Evolutionary conservation across 2,888 invertebrate species (phyloP).

Genomic region (Allacma fusca): DNA sequence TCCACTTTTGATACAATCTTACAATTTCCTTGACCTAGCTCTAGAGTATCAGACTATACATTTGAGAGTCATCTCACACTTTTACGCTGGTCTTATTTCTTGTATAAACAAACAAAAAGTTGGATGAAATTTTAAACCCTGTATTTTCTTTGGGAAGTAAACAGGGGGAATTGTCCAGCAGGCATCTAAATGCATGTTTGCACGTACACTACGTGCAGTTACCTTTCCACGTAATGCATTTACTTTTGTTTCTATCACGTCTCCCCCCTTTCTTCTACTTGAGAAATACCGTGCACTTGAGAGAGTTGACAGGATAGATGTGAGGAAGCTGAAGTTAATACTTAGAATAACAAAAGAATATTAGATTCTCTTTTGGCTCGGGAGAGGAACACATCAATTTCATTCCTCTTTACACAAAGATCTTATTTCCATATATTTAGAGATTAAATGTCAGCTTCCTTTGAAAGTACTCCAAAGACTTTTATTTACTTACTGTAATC

Average conservation of each 20-base stretch:
- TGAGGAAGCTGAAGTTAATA: background rate
- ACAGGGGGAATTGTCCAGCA: too few relatives aligned
- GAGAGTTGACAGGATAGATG: background rate
- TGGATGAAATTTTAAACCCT: constrained; percentile 1
- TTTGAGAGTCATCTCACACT: background rate
- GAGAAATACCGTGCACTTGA: too few relatives aligned
- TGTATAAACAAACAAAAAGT: background rate
- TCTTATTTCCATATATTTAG: background rate
- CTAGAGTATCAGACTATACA: background rate
- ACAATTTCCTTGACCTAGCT: constrained; percentile 8
- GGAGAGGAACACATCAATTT: background rate
- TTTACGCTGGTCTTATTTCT: background rate
- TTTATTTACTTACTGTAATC: background rate
- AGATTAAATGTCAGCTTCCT: background rate
- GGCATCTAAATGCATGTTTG: too few relatives aligned
- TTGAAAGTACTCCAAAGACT: background rate
- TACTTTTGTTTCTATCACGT: too few relatives aligned
- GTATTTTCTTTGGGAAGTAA: background rate
- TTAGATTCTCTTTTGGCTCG: constrained; percentile 6
- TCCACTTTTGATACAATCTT: constrained; percentile 3
- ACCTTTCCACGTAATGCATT: background rate
- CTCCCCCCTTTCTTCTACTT: too few relatives aligned
- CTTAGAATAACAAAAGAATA: constrained; percentile 1
- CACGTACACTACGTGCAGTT: background rate
- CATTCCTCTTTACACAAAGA: constrained; percentile 1